A percentile compares a stretch with the other conserved stretches of the same genome.
Evolutionary conservation across 2,888 invertebrate genomes (phyloP).

Genomic region (Hyposoter dolosus): DNA sequence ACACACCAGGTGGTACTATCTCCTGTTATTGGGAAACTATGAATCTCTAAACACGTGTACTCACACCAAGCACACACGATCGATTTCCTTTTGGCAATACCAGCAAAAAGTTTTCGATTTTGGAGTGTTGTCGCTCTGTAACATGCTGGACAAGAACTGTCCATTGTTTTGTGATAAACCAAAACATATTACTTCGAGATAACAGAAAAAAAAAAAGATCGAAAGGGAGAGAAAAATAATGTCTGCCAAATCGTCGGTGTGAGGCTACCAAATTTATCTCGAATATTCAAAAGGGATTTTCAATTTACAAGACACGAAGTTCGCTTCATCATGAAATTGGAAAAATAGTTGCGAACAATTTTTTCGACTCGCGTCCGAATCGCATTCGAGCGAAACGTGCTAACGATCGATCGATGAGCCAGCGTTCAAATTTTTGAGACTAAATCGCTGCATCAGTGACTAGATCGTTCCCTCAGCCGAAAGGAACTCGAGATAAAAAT

Average conservation of each 20-base stretch:
- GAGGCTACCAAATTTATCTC: not conserved
- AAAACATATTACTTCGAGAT: constrained; percentile 25
- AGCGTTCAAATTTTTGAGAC: not conserved
- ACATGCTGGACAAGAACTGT: not conserved
- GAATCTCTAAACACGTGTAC: constrained; percentile 69
- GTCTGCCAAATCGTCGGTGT: not conserved
- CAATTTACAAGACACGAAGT: not conserved
- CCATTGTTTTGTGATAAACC: constrained; percentile 34
- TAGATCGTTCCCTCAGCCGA: not conserved
- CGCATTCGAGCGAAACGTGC: not conserved
- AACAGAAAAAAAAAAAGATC: not conserved
- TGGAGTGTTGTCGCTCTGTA: constrained; percentile 41
- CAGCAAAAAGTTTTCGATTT: constrained; percentile 11
- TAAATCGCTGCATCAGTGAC: not conserved
- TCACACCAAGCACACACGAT: constrained; percentile 35
- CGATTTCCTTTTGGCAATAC: constrained; percentile 36
- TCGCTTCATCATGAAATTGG: constrained; percentile 6
- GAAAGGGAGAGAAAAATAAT: not conserved
- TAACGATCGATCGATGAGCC: not conserved
- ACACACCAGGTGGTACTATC: constrained; percentile 70
- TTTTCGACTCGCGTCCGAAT: not conserved
- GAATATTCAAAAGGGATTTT: not conserved
- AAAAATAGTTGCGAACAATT: not conserved
- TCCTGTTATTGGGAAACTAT: constrained; percentile 76
- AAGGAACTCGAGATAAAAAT: not conserved